Conservation (phyloP, 2,888 invertebrate genomes). For the Odontocolon sp. region DNA sequence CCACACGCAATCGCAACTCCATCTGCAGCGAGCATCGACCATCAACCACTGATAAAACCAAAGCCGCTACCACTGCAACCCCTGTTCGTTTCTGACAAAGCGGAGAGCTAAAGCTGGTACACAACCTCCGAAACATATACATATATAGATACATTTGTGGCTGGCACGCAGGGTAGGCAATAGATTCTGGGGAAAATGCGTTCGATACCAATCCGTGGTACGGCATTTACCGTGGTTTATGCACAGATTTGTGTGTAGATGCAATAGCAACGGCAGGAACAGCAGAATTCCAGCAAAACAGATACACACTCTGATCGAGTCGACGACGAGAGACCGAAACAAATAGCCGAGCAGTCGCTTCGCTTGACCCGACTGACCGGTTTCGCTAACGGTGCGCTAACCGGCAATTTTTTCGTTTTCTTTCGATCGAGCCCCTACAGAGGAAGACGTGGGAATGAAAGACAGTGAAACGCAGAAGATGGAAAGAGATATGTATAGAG, state of each 20-base stretch:
- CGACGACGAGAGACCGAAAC: slow-evolving; percentile 31
- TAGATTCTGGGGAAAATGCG: slow-evolving; percentile 40
- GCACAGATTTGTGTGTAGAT: slow-evolving; percentile 27
- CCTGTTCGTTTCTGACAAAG: slow-evolving; percentile 36
- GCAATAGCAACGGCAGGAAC: background rate
- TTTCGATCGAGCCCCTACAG: background rate
- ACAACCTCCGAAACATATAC: slow-evolving; percentile 17
- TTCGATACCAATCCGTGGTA: slow-evolving; percentile 43
- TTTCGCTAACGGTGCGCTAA: slow-evolving; percentile 58
- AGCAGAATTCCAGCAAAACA: slow-evolving; percentile 14
- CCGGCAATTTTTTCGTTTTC: slow-evolving; percentile 36
- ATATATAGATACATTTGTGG: slow-evolving; percentile 45
- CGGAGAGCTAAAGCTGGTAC: slow-evolving; percentile 29
- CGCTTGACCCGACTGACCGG: slow-evolving; percentile 52
- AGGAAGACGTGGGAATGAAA: background rate
- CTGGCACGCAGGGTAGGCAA: slow-evolving; percentile 9
- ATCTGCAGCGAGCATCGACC: slow-evolving; percentile 14
- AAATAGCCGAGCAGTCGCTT: slow-evolving; percentile 18
- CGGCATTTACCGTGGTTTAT: slow-evolving; percentile 49
- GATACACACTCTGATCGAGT: slow-evolving; percentile 31
- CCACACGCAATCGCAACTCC: slow-evolving; percentile 36
- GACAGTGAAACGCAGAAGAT: background rate
- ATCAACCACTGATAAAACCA: slow-evolving; percentile 49
- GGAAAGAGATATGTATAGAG: too few relatives aligned
- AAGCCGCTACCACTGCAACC: slow-evolving; percentile 30